Evolutionary conservation across 1,140 invertebrate genomes (phyloP).

Genomic region (Radopholus similis): DNA sequence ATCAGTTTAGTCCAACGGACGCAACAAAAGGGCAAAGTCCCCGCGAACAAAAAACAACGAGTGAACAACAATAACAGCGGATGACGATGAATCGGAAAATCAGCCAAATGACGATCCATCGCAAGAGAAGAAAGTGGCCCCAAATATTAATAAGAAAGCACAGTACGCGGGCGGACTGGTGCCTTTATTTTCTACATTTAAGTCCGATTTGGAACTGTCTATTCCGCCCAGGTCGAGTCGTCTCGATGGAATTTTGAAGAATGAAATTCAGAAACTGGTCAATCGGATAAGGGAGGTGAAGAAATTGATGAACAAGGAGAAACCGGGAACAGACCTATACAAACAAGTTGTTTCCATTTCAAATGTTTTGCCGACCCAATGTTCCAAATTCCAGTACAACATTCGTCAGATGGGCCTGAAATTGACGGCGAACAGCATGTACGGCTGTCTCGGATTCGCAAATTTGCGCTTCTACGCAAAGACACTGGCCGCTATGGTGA

Average conservation of each 20-base stretch:
- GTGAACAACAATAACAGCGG: background rate
- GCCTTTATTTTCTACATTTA: constrained; percentile 18
- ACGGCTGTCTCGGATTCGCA: constrained; percentile 92
- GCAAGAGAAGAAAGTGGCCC: too few species aligned
- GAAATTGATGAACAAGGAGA: constrained; percentile 73
- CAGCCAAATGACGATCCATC: too few species aligned
- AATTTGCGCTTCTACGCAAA: constrained; percentile 90
- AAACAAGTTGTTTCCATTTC: constrained; percentile 37
- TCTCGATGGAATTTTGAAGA: constrained; percentile 81
- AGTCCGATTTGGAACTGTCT: constrained; percentile 13
- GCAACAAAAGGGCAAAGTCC: background rate
- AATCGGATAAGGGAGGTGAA: constrained; percentile 88
- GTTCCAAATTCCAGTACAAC: constrained; percentile 77
- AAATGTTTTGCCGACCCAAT: too few species aligned
- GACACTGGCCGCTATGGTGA: constrained; percentile 87
- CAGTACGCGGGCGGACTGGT: constrained; percentile 90
- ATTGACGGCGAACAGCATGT: constrained; percentile 98
- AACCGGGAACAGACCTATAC: constrained; percentile 19
- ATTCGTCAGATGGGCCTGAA: constrained; percentile 95
- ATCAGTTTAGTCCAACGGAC: too few species aligned
- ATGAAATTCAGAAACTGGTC: constrained; percentile 88
- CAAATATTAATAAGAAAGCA: constrained; percentile 66
- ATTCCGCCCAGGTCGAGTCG: constrained; percentile 34
- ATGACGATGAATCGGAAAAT: background rate
- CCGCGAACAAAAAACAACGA: background rate